Conservation (phyloP, 2,888 invertebrate species). For the Glaucopsyche alexis region DNA sequence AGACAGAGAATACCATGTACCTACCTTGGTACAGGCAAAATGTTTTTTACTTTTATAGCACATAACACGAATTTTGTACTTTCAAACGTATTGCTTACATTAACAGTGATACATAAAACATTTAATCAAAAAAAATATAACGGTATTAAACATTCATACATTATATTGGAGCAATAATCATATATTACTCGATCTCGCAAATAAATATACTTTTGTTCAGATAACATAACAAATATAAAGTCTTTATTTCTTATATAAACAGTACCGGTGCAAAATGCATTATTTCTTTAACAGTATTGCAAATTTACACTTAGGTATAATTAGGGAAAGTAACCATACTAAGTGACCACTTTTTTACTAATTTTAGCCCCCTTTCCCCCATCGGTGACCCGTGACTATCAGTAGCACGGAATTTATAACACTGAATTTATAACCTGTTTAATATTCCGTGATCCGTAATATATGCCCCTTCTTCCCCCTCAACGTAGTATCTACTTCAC, state of each 20-base stretch:
- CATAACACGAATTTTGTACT: slow-evolving; percentile 4
- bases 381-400: too few relatives aligned
- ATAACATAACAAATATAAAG: slow-evolving; percentile 11
- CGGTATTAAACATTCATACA: neutral
- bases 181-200: slow-evolving; percentile 36
- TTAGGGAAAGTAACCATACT: too few relatives aligned
- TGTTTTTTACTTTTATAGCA: neutral
- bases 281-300: neutral
- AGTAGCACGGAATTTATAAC: too few relatives aligned
- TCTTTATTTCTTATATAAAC: slow-evolving; percentile 24
- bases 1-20: neutral
- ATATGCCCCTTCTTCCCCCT: too few relatives aligned
- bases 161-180: neutral
- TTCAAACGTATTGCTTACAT: slow-evolving; percentile 18
- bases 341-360: too few relatives aligned
- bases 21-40: neutral
- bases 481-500: too few relatives aligned
- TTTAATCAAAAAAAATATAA: neutral
- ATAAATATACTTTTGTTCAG: slow-evolving; percentile 24
- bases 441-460: too few relatives aligned
- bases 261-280: slow-evolving; percentile 19
- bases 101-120: neutral
- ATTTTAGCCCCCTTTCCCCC: too few relatives aligned
- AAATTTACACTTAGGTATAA: neutral
- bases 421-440: too few relatives aligned